These are phyloP conservation scores for Lagodon rhomboides DNA, from an alignment of 2,797 vertebrate species.

Conservation along the genomic window DNA sequence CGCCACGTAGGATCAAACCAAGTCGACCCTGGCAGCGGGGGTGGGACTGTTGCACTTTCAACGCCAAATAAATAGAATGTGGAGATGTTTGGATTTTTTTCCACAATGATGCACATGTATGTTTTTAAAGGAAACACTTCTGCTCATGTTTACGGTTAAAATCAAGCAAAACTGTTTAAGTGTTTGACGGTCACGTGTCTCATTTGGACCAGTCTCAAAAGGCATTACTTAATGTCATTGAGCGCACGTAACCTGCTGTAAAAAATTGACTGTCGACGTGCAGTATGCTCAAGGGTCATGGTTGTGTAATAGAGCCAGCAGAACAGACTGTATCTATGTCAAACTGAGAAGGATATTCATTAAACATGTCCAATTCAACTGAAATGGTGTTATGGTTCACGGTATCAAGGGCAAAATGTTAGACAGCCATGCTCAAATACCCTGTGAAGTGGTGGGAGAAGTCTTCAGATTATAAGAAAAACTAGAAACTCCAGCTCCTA, in stretches of 20 bases:
- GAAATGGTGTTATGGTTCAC: conserved; percentile 37
- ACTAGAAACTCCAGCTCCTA: neutral
- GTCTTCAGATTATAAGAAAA: neutral
- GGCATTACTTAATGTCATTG: conserved; percentile 40
- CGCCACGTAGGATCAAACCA: conserved; percentile 73
- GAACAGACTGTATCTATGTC: conserved; percentile 33
- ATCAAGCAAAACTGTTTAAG: too few species aligned
- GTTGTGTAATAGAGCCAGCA: conserved; percentile 74
- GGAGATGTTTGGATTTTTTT: neutral
- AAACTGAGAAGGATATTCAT: conserved; percentile 21
- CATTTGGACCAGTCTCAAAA: conserved; percentile 24
- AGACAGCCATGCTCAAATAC: conserved; percentile 11
- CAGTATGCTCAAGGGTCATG: conserved; percentile 73
- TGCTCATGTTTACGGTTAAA: fast-evolving
- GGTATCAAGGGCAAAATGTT: conserved; percentile 37
- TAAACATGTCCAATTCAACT: conserved; percentile 18
- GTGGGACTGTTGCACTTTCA: neutral
- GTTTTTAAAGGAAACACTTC: fast-evolving
- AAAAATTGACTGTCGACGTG: conserved; percentile 59
- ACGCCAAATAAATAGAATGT: fast-evolving
- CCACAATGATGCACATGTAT: fast-evolving
- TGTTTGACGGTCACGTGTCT: neutral
- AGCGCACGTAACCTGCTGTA: conserved; percentile 20
- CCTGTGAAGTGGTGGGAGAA: neutral
- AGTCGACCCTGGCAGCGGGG: conserved; percentile 23